Evolutionary conservation across 2,113 vertebrate species (phyloP), one percentile per base, ranked within the genome.

Genomic region (Malurus melanocephalus): DNA sequence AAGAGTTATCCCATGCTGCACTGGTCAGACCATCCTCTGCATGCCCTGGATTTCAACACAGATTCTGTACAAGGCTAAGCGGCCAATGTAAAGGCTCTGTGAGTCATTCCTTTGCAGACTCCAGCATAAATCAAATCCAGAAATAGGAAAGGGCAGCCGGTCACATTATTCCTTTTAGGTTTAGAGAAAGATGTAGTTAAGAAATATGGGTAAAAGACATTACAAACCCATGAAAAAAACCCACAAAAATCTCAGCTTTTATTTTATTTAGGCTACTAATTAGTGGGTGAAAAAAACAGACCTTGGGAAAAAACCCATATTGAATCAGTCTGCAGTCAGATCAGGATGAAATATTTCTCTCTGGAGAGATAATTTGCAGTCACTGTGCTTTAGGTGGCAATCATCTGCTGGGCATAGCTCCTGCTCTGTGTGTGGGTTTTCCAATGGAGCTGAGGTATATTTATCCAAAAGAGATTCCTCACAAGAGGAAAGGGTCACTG

Each of bases 111-210:
- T 52, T 60, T 0, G 0, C 61, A 43, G 83, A 53, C 82, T 84
- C 61, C 83, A 43, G 35, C 76, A 84, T 81, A 92, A 95, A 94
- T 93, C 94, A 93, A 59, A 91, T 87, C 90, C 94, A 95, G 94
- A 94, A 94, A 94, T 90, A 93, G 85, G 88, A 81, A 72, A 90
- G 86, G 83, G 61, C 80, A 81, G 69, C 56, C 3, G 27, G 88
- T 76, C 92, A 86, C 53, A 72, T 77, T 24, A 85, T 68, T 84
- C 74, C 74, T 88, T 88, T 91, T 81, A 73, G 62, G 69, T 89
- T 92, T 82, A 78, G 46, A 72, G 83, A 88, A 92, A 88, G 69
- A 75, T 46, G 23, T 49, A 57, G 28, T 88, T 86, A 81, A 86
- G 90, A 87, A 89, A 76, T 55, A 91, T 56, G 86, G 42, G 53